Conservation (phyloP, 2,797 vertebrate genomes). For the Halcyon smyrnensis region DNA sequence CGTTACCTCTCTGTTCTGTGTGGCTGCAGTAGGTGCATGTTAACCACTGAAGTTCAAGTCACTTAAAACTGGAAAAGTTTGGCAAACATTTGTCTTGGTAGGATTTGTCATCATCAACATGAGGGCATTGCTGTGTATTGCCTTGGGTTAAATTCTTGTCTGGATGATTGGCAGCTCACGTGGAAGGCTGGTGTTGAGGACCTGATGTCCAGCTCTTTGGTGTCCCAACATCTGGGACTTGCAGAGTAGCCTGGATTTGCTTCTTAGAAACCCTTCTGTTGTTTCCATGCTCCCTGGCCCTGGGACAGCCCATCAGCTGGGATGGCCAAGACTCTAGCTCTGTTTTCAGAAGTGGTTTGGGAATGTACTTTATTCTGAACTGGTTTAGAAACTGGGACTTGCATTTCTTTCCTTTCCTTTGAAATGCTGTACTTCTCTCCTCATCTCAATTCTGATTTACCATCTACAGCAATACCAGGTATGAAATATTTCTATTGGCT, state of each 20-base stretch:
- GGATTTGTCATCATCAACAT: not conserved
- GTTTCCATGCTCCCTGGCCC: not conserved
- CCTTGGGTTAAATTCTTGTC: not conserved
- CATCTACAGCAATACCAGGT: not conserved
- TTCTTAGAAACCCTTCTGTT: not conserved
- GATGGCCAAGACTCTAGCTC: not conserved
- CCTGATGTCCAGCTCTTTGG: not conserved
- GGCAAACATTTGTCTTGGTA: not conserved
- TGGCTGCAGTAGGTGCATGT: rapidly evolving
- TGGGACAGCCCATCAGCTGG: not conserved
- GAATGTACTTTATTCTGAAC: not conserved
- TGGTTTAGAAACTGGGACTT: not conserved
- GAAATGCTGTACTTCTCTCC: not conserved
- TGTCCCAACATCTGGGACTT: rapidly evolving
- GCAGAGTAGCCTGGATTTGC: not conserved
- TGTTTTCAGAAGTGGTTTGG: not conserved
- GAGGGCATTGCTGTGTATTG: not conserved
- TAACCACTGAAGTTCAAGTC: not conserved
- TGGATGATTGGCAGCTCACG: not conserved
- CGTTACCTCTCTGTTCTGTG: rapidly evolving
- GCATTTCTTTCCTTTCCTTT: no score
- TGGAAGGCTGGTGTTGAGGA: not conserved
- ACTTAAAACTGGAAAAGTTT: rapidly evolving
- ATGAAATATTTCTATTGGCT: not conserved
- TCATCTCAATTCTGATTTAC: no score